These are phyloP conservation scores for Lepetodrilus schrolli DNA, from an alignment of 2,888 invertebrate genomes.

Conservation along the genomic window DNA sequence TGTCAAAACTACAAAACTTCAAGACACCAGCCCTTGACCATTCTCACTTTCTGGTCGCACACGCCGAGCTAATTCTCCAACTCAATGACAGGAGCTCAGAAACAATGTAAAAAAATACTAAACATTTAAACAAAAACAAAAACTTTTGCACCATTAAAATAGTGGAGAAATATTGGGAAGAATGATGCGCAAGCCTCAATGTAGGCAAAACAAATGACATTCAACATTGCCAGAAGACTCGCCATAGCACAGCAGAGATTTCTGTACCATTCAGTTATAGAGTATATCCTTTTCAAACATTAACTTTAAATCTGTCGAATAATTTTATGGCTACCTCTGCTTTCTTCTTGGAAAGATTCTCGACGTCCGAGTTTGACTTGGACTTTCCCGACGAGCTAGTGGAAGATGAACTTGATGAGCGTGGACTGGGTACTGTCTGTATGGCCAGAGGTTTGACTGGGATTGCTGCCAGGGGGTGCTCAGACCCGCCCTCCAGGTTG, in stretches of 20 bases:
- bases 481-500: constrained; percentile 50
- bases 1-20: too few species aligned
- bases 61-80: too few species aligned
- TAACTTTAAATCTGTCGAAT: not conserved
- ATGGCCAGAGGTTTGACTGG: constrained; percentile 44
- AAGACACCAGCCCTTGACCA: too few species aligned
- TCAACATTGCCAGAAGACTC: not conserved
- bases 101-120: not conserved
- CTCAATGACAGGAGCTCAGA: too few species aligned
- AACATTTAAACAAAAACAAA: too few species aligned
- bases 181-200: too few species aligned
- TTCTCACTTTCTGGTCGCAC: too few species aligned
- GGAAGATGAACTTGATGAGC: constrained; percentile 36
- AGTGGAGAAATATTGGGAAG: too few species aligned
- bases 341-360: constrained; percentile 51
- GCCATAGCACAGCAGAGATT: too few species aligned
- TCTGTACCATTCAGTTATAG: not conserved
- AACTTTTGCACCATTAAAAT: too few species aligned
- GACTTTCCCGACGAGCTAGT: constrained; percentile 37
- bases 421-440: constrained; percentile 1
- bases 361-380: constrained; percentile 24
- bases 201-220: too few species aligned
- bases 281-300: not conserved
- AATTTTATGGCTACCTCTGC: constrained; percentile 47
- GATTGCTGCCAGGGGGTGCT: constrained; percentile 46